Evolutionary conservation across 2,113 vertebrate species (phyloP).

Genomic region (Pterocles orientalis): DNA sequence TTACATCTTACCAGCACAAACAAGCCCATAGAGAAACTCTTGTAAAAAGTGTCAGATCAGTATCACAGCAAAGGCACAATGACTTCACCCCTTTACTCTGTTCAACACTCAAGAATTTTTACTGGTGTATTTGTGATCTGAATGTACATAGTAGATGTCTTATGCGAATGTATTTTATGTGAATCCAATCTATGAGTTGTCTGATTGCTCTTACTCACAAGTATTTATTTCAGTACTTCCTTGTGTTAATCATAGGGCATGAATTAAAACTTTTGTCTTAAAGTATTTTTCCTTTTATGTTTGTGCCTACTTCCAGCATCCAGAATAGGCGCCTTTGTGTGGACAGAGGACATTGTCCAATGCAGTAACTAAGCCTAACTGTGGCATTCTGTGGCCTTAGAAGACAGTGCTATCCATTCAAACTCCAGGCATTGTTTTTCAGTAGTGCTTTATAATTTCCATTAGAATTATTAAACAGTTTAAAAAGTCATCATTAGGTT

Average conservation of each 20-base stretch:
- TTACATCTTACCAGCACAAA: background rate
- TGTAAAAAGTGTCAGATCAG: background rate
- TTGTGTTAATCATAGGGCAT: background rate
- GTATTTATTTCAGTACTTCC: background rate
- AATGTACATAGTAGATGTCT: background rate
- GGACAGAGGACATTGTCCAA: background rate
- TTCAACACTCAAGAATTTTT: background rate
- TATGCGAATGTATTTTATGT: background rate
- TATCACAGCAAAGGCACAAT: background rate
- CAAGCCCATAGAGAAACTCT: background rate
- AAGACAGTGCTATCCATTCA: background rate
- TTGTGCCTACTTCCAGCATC: background rate
- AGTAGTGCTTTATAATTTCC: background rate
- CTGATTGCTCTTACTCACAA: background rate
- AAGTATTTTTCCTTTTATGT: background rate
- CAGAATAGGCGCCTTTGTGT: background rate
- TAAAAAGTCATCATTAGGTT: background rate
- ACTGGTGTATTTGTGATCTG: background rate
- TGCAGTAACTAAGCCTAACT: background rate
- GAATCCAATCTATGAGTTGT: background rate
- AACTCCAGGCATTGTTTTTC: background rate
- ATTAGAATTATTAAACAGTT: background rate
- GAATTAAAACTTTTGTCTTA: background rate
- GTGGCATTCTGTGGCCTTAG: background rate
- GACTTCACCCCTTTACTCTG: background rate